These are phyloP conservation scores for Tribolium freemani DNA, from an alignment of 2,888 invertebrate genomes.

Conservation along the genomic window DNA sequence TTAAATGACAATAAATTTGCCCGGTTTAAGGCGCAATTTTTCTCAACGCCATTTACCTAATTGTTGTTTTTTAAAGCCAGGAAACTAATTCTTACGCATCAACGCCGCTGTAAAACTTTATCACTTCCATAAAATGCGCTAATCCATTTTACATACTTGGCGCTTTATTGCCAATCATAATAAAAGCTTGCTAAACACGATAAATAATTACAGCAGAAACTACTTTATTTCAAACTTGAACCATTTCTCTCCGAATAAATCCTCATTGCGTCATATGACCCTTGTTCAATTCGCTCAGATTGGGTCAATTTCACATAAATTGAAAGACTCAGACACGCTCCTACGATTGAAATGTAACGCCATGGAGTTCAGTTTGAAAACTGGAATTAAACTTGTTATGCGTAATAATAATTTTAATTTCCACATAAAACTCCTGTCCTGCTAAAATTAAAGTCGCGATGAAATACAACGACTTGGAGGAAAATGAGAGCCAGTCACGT, in stretches of 20 bases:
- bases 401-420: background rate
- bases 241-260: too few relatives aligned
- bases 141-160: conserved; percentile 6
- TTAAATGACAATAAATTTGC: too few relatives aligned
- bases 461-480: background rate
- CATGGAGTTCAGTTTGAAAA: too few relatives aligned
- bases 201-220: too few relatives aligned
- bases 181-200: background rate
- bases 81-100: conserved; percentile 5
- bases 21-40: background rate
- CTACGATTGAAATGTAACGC: background rate
- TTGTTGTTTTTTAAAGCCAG: conserved; percentile 5
- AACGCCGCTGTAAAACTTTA: conserved; percentile 8
- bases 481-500: conserved; percentile 17
- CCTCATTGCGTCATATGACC: background rate
- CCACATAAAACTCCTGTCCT: background rate
- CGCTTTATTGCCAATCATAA: conserved; percentile 13
- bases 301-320: background rate
- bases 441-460: conserved; percentile 1
- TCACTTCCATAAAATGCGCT: background rate
- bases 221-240: too few relatives aligned
- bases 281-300: background rate
- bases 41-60: conserved; percentile 1
- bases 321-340: background rate
- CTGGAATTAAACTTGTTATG: too few relatives aligned